phyloP scores from a whole-genome alignment of 92 coral and sea anemone species.

The Phenganax stokvisi region DNA sequence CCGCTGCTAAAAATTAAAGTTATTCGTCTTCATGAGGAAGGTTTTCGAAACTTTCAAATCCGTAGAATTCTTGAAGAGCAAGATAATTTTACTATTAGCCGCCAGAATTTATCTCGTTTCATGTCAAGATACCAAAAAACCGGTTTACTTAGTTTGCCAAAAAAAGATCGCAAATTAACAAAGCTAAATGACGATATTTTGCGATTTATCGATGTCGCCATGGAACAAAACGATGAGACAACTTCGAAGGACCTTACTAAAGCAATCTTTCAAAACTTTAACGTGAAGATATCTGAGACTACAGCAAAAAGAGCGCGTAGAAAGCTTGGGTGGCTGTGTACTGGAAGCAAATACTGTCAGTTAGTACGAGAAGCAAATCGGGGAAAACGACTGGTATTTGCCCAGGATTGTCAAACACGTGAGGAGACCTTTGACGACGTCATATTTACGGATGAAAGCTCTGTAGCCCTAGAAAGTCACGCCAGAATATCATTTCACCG shows the following conservation, averaged over 20 bases:
- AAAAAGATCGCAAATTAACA: not conserved
- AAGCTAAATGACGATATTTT: slow-evolving; percentile 28
- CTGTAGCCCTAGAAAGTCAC: slow-evolving; percentile 49
- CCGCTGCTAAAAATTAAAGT: too few relatives aligned
- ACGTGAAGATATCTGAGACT: slow-evolving; percentile 21
- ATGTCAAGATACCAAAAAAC: too few relatives aligned
- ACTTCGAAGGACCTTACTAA: slow-evolving; percentile 38
- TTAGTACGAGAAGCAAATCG: slow-evolving; percentile 52
- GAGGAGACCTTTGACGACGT: slow-evolving; percentile 51
- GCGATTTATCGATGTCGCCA: slow-evolving; percentile 43
- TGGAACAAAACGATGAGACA: slow-evolving; percentile 56
- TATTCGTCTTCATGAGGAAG: too few relatives aligned
- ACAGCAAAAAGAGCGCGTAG: slow-evolving; percentile 35
- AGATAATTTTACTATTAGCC: too few relatives aligned
- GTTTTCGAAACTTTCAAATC: too few relatives aligned
- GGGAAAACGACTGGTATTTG: slow-evolving; percentile 12
- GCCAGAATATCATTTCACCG: slow-evolving; percentile 50
- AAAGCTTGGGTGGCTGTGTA: slow-evolving; percentile 56
- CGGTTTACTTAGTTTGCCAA: too few relatives aligned
- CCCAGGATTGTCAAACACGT: not conserved
- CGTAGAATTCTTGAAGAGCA: too few relatives aligned
- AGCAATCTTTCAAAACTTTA: slow-evolving; percentile 25
- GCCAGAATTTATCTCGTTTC: too few relatives aligned
- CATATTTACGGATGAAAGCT: slow-evolving; percentile 57
- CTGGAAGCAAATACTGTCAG: slow-evolving; percentile 57